Conservation (phyloP, 2,888 invertebrate species). For the Sesia apiformis region DNA sequence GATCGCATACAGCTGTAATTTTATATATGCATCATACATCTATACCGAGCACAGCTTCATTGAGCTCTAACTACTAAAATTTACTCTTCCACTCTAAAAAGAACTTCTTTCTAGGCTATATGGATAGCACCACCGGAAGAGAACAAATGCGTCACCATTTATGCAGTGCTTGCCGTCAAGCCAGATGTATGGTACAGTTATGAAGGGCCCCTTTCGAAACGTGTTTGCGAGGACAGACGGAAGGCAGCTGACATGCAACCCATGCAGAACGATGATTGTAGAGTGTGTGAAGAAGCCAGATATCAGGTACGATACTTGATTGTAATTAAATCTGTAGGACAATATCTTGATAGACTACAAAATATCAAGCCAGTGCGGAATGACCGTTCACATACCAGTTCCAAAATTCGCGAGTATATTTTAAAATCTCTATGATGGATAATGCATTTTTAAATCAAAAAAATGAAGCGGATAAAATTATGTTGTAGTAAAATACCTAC, state of each 20-base stretch:
- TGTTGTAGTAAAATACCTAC: too few relatives aligned
- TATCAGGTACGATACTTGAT: constrained; percentile 35
- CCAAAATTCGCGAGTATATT: too few relatives aligned
- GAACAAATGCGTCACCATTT: constrained; percentile 55
- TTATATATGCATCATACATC: background rate
- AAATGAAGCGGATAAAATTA: too few relatives aligned
- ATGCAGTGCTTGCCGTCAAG: constrained; percentile 50
- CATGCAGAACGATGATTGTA: constrained; percentile 42
- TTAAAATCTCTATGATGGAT: too few relatives aligned
- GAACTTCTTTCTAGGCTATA: constrained; percentile 24
- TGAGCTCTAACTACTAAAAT: too few relatives aligned
- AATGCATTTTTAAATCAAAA: too few relatives aligned
- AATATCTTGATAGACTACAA: too few relatives aligned
- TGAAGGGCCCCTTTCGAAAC: constrained; percentile 46
- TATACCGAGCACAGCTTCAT: background rate
- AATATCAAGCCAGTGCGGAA: too few relatives aligned
- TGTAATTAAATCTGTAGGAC: background rate
- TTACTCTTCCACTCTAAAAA: background rate
- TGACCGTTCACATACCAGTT: too few relatives aligned
- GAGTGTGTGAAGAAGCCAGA: constrained; percentile 53
- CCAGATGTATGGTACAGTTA: constrained; percentile 57
- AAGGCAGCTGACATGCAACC: constrained; percentile 59
- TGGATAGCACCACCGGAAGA: constrained; percentile 55
- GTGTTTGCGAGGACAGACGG: constrained; percentile 50
- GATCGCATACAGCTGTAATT: background rate